phyloP scores from a whole-genome alignment of 2,888 invertebrate genomes.

The Ectemnius continuus region DNA sequence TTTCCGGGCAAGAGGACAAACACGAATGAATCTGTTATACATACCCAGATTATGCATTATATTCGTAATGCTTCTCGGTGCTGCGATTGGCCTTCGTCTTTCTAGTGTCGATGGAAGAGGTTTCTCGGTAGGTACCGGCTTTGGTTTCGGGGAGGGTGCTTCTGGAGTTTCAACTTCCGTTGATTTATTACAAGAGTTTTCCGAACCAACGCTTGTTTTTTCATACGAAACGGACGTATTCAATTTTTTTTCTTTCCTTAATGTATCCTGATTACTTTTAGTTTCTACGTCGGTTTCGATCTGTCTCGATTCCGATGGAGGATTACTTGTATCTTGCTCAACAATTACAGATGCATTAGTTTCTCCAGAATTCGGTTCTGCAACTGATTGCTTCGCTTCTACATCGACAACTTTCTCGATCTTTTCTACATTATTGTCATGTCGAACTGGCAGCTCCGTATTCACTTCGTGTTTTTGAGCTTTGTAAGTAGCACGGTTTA shows the following conservation, averaged over 20 bases:
- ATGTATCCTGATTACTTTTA: conserved; percentile 40
- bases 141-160: conserved; percentile 61
- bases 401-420: conserved; percentile 45
- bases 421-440: conserved; percentile 75
- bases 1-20: conserved; percentile 2
- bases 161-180: conserved; percentile 63
- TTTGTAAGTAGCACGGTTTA: conserved; percentile 82
- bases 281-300: conserved; percentile 34
- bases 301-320: conserved; percentile 23
- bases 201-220: conserved; percentile 19
- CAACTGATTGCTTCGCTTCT: conserved; percentile 50
- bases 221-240: conserved; percentile 45
- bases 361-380: conserved; percentile 20
- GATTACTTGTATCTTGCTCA: conserved; percentile 22
- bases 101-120: conserved; percentile 72
- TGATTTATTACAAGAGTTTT: conserved; percentile 73
- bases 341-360: conserved; percentile 20
- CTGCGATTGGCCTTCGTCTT: conserved; percentile 79
- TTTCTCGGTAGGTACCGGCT: conserved; percentile 70
- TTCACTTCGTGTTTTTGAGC: conserved; percentile 78
- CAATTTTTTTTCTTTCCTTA: conserved; percentile 46
- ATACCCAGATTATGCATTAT: conserved; percentile 58
- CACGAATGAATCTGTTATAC: conserved; percentile 5
- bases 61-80: conserved; percentile 79
- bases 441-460: conserved; percentile 64